Base-by-base conservation (phyloP, 2,113 vertebrate species). In the Burhinus bistriatus region DNA sequence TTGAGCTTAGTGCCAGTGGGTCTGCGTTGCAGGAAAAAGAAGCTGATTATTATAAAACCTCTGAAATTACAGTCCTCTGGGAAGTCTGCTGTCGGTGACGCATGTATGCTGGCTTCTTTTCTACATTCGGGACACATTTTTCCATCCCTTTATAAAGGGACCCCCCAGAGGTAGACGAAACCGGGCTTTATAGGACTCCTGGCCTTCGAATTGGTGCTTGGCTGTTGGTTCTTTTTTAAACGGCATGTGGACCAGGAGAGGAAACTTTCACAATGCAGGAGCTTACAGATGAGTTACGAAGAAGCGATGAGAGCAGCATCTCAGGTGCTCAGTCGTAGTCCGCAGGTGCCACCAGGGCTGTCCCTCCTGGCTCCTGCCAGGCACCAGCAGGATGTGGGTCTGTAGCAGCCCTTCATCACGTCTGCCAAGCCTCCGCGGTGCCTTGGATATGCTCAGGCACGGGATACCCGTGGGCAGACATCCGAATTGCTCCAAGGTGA, bases 21-120 rank as follows among this genome's bases (percentile, higher is more conserved):
- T 81, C 87, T 89, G 73, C 11, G 3, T 16, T 83, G 81, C 58
- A 65, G 87, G 86, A 85, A 77, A 86, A 76, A 0, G 62, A 92
- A 92, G 90, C 79, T 87, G 87, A 91, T 90, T 79, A 61, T 78
- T 58, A 23, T 62, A 94, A 92, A 94, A 45, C 66, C 90, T 90
- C 6, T 17, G 20, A 87, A 86, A 68, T 51, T 45, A 76, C 52
- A 78, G 57, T 40, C 61, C 68, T 80, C 40, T 82, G 71, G 85
- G 85, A 92, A 70, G 70, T 64, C 87, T 83, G 47, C 76, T 95
- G 29, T 79, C 2, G 1, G n/a, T 83, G 90, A 72, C 81, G 79
- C 68, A 2, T 3, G 7, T 81, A 2, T 34, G 34, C 57, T 77
- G 32, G 55, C 44, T 87, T 62, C 42, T 64, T 12, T 34, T 51